Percentiles rank a stretch among this genome's conserved stretches.
phyloP scores from a whole-genome alignment of 2,888 invertebrate species.

The Invenusta paracnida region DNA sequence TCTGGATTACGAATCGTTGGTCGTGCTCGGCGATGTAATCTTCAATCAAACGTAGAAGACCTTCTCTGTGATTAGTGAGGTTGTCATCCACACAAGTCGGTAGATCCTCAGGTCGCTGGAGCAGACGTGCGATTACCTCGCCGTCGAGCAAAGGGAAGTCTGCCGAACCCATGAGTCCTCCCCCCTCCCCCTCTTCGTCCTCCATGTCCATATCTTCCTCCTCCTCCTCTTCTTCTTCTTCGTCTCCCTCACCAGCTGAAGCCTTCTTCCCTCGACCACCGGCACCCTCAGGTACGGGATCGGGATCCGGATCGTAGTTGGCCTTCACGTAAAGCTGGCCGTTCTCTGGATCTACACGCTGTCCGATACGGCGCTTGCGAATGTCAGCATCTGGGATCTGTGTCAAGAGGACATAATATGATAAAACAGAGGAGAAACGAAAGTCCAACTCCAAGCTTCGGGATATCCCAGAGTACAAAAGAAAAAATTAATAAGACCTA shows the following conservation, averaged over 20 bases:
- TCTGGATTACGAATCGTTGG: conserved; percentile 57
- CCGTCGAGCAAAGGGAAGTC: conserved; percentile 50
- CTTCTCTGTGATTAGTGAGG: conserved; percentile 54
- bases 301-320: conserved; percentile 55
- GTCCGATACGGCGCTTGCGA: conserved; percentile 52
- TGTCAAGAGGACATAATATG: conserved; percentile 33
- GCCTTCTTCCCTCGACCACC: too few relatives aligned
- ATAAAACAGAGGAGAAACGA: too few relatives aligned
- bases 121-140: conserved; percentile 55
- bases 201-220: conserved; percentile 53
- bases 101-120: conserved; percentile 57
- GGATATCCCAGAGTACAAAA: too few relatives aligned
- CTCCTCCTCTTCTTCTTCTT: conserved; percentile 52
- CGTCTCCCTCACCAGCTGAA: conserved; percentile 48
- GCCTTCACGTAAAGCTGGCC: conserved; percentile 57
- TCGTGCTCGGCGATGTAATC: conserved; percentile 60
- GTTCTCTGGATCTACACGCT: conserved; percentile 56
- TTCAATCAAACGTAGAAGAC: conserved; percentile 57
- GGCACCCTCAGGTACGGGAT: conserved; percentile 39
- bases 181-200: conserved; percentile 51
- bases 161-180: conserved; percentile 45
- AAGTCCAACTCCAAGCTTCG: too few relatives aligned
- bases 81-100: conserved; percentile 52
- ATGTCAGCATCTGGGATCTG: conserved; percentile 59
- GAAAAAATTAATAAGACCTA: too few relatives aligned